A percentile compares a stretch with the other conserved stretches of the same genome.
Evolutionary conservation across 1,140 invertebrate species (phyloP).

Genomic region (Notospermus geniculatus): DNA sequence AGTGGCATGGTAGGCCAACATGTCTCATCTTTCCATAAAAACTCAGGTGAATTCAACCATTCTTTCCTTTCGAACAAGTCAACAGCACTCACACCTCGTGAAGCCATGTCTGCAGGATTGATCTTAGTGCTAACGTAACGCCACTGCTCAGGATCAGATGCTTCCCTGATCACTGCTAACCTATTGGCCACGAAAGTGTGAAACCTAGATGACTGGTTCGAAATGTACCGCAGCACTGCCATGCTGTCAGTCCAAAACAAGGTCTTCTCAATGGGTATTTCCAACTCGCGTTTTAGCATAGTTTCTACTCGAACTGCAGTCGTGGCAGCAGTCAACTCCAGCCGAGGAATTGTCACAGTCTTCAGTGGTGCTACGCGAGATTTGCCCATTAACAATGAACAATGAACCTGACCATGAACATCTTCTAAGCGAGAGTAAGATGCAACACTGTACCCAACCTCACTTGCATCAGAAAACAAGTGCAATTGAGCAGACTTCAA

Average conservation of each 20-base stretch:
- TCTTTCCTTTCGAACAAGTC: no score
- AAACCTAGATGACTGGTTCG: background rate
- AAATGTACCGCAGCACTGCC: conserved; percentile 14
- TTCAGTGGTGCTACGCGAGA: conserved; percentile 14
- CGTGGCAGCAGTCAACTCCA: conserved; percentile 15
- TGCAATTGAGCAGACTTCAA: conserved; percentile 11
- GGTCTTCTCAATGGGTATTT: background rate
- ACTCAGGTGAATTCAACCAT: no score
- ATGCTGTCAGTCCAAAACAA: conserved; percentile 15
- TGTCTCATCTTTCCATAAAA: no score
- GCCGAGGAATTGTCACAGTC: conserved; percentile 9
- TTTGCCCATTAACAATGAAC: conserved; percentile 1
- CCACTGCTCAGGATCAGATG: background rate
- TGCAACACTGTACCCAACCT: conserved; percentile 10
- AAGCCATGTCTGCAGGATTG: no score
- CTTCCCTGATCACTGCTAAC: no score
- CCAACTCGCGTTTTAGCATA: conserved; percentile 6
- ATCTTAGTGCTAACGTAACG: no score
- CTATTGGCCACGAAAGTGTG: conserved; percentile 7
- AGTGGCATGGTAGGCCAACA: no score
- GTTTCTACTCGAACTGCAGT: background rate
- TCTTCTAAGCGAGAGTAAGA: background rate
- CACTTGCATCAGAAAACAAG: conserved; percentile 18
- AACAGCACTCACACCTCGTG: background rate
- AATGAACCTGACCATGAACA: conserved; percentile 3